Base-by-base conservation (phyloP, 1,140 invertebrate genomes). In the Matsumurasca onukii region DNA sequence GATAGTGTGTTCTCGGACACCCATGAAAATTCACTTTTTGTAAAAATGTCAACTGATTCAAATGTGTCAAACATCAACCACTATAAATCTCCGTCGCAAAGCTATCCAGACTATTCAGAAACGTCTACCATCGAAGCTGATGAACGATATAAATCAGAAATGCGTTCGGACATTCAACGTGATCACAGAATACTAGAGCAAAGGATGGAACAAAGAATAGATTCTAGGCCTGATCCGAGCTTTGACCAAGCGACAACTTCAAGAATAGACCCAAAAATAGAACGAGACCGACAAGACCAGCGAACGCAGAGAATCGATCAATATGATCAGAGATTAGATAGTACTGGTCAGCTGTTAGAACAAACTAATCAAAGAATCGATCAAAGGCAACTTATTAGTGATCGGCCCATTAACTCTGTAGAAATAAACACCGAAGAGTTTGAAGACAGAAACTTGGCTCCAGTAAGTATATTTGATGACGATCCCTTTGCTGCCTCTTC, bases 1-100 rank as follows among this genome's bases (percentile, higher is more conserved):
- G 88, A 88, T 68, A 89, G 87, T 75, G 83, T 88, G 1, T 86
- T 89, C 78, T 89, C 87, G 5, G 87, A 87, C 73, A 82, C 82
- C 25, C 83, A 68, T 5, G 70, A 71, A 12, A 51, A 12, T 30
- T 34, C 30, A 1, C 27, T 66, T 24, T 59, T 66, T 24, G 34
- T 22, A 20, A 66, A 61, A 31, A 59, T 25, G 55, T 59, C 55
- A 2, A 59, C 13, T 59, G 25, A 27, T 27, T 27, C 22, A 22
- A 30, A 67, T 5, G 29, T 34, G 22, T 22, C 63, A 20, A 48
- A 27, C 13, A 25, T 29, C 5, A 62, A 45, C 48, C n/a, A 22
- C 27, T 57, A 30, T 31, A n/a, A 64, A 68, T 55, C 66, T 27
- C n/a, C 39, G 13, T 62, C 79, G 24, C 79, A 80, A 62, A 78